Percentiles rank a stretch among this genome's conserved stretches.
These are phyloP conservation scores for Psittacula cyanocephala DNA, from an alignment of 2,113 vertebrate genomes.

Conservation along the genomic window DNA sequence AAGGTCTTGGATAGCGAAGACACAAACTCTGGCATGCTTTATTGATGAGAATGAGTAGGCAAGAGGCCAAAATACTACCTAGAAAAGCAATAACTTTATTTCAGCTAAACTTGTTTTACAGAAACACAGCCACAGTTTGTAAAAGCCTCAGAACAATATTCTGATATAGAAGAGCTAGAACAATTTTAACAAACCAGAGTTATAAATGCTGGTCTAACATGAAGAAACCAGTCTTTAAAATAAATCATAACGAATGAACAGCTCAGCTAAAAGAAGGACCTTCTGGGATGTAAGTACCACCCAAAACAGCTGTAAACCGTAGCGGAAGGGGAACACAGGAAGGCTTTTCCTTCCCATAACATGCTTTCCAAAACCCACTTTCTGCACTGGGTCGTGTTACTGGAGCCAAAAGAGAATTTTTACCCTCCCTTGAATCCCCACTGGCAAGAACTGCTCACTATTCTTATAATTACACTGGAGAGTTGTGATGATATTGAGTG, in stretches of 20 bases:
- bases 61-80: not conserved
- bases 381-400: not conserved
- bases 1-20: not conserved
- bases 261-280: not conserved
- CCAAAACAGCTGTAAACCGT: not conserved
- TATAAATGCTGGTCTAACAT: not conserved
- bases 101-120: not conserved
- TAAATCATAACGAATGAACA: not conserved
- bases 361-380: not conserved
- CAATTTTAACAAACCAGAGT: not conserved
- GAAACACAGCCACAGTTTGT: accelerated
- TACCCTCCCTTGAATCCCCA: not conserved
- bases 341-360: not conserved
- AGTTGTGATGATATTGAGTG: not conserved
- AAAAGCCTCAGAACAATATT: not conserved
- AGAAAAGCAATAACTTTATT: not conserved
- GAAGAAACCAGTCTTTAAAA: not conserved
- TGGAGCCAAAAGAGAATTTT: not conserved
- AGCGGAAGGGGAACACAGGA: not conserved
- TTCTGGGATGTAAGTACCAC: accelerated
- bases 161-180: not conserved
- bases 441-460: not conserved
- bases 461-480: not conserved
- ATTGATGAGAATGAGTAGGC: not conserved
- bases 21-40: not conserved